Base-by-base conservation (phyloP, 2,888 invertebrate genomes). In the Aphrophora alni region DNA sequence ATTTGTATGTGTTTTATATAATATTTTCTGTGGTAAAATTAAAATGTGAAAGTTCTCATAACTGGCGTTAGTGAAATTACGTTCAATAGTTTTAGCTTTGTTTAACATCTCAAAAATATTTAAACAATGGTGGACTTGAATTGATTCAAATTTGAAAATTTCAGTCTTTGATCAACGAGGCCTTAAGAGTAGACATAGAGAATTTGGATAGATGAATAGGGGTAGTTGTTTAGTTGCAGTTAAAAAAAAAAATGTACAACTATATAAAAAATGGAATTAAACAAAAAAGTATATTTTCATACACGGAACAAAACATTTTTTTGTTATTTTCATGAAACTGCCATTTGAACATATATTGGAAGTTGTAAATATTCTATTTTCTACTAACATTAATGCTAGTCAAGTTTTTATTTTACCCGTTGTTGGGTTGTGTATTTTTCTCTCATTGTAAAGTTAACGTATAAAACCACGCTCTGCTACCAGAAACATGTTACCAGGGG, bases 381-480 rank as follows among this genome's bases (percentile, higher is more conserved):
- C 78, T 79, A 79, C 78, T 79, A 79, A 79, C 74, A 79, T 68
- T 79, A 74, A 79, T 79, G 74, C 78, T 79, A 79, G 78, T 79
- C 78, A 79, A n/a, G 74, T 8, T 51, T 59, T 44, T 44, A 59
- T 21, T n/a, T 59, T 21, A 21, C 28, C 44, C 78, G 21, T 24
- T 17, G 24, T 71, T 1, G 73, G 78, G 74, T 33, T 26, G 25
- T 79, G 68, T 79, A 74, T 68, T 79, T 79, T 79, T 59, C 69
- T 74, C 68, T 78, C 59, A 59, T 21, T 59, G 59, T 59, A 59
- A 59, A 59, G 59, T 59, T 59, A 59, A 21, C n/a, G 21, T n/a
- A n/a, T 21, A 59, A 59, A 21, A 21, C 59, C 21, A 59, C 14
- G 59, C 59, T 59, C 59, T n/a, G n/a, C n/a, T n/a, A n/a, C n/a